Percentiles rank a stretch among this genome's conserved stretches.
phyloP scores from a whole-genome alignment of 2,797 vertebrate genomes.

The Cyprinodon diabolis region DNA sequence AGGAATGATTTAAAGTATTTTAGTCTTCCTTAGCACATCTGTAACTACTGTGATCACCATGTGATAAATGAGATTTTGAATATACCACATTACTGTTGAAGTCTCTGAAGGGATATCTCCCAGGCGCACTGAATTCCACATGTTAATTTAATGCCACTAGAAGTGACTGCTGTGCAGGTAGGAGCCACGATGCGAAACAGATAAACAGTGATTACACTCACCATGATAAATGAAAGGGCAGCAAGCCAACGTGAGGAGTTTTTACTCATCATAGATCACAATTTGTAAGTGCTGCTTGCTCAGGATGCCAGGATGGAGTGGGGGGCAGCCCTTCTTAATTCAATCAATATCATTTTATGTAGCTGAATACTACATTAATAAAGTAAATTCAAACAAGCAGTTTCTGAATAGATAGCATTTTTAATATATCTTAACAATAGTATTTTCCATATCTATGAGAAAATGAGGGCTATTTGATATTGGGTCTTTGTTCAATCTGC shows the following conservation, averaged over 20 bases:
- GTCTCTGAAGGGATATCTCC: slow-evolving; percentile 35
- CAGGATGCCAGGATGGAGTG: slow-evolving; percentile 42
- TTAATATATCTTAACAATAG: slow-evolving; percentile 18
- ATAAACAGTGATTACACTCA: slow-evolving; percentile 77
- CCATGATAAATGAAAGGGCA: slow-evolving; percentile 75
- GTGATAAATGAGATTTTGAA: slow-evolving; percentile 52
- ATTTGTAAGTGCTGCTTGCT: slow-evolving; percentile 71
- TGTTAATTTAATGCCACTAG: slow-evolving; percentile 59
- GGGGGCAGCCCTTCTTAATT: slow-evolving; percentile 58
- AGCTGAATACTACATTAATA: slow-evolving; percentile 58
- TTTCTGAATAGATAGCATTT: slow-evolving; percentile 17
- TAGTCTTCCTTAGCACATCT: slow-evolving; percentile 28
- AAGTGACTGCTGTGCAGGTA: slow-evolving; percentile 69
- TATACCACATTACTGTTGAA: slow-evolving; percentile 31
- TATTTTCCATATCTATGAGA: slow-evolving; percentile 4
- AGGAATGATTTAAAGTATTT: slow-evolving; percentile 28
- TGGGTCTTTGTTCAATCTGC: background rate
- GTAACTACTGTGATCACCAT: slow-evolving; percentile 38
- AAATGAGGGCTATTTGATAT: background rate
- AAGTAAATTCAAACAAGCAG: slow-evolving; percentile 26
- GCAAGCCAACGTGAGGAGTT: slow-evolving; percentile 66
- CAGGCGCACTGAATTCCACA: slow-evolving; percentile 46
- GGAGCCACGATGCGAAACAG: slow-evolving; percentile 71
- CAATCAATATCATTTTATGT: slow-evolving; percentile 69
- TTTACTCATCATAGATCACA: slow-evolving; percentile 76